Base-by-base conservation (phyloP, 2,797 vertebrate genomes). In the Pangasius sanitwongsei region DNA sequence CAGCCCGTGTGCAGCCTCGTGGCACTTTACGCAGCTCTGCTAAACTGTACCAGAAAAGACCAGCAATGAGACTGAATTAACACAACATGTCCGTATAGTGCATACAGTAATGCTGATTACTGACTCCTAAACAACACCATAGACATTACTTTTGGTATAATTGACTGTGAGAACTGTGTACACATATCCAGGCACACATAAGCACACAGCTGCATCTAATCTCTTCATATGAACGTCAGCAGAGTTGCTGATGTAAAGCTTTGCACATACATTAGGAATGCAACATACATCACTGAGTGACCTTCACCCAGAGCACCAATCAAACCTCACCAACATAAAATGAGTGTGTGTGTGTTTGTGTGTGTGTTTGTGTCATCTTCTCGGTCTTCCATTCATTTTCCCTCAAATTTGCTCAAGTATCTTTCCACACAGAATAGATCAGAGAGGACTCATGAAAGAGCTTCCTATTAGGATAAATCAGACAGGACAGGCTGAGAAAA, bases 371-470 rank as follows among this genome's bases (percentile, higher is more conserved):
- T 78, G 72, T 80, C 1, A 31, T 78, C 74, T 74, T 89, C 41
- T 80, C 78, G 65, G 81, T 44, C 83, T 81, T 28, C 77, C 69
- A 87, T 86, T 90, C 75, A 85, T 88, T 87, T 50, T 67, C 74
- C 23, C 28, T 86, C 84, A 75, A 72, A 88, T 91, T 86, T 83
- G 83, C 75, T 89, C 80, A 69, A 90, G 59, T 84, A 77, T 84
- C 85, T 91, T 91, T 87, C 53, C 65, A 83, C 77, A 85, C 75
- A 69, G 84, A 89, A 89, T 87, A 87, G 89, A 92, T 90, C 91
- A 91, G 88, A 90, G 67, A 87, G 70, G 86, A 90, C 90, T 91
- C 90, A 90, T 90, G 88, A 92, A 90, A 91, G 74, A 84, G 16
- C 75, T 87, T 88, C 88, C 87, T 86, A 50, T 65, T 88, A 89